Evolutionary conservation across 2,888 invertebrate genomes (phyloP), one percentile per base, ranked within the genome.

Genomic region (Orchesella flavescens): DNA sequence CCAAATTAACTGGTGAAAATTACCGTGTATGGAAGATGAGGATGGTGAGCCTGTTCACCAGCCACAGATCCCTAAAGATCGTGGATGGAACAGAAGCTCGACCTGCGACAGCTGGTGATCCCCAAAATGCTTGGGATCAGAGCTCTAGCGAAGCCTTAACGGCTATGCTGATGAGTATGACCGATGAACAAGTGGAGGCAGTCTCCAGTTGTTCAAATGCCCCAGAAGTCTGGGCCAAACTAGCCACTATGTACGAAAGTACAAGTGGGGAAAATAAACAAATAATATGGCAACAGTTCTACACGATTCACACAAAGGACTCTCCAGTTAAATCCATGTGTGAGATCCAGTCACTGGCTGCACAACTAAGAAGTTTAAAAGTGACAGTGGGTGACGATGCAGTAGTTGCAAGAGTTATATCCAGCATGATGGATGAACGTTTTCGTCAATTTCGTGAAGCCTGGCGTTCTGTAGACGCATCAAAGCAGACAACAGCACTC

Each of bases 11-110:
- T 53, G 76, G 57, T 12, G 68, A 65, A 17, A 86, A 86, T 63
- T 86, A 74, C 53, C 24, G 82, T 24, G 82, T 86, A 7, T 86
- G 84, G 86, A 82, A 72, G 46, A 73, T 82, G 72, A 15, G 84
- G n/a, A n/a, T n/a, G n/a, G n/a, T n/a, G n/a, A n/a, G n/a, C n/a
- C n/a, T n/a, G n/a, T n/a, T n/a, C n/a, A n/a, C n/a, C n/a, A n/a
- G n/a, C n/a, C n/a, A n/a, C n/a, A n/a, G n/a, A n/a, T n/a, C n/a
- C n/a, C n/a, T n/a, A n/a, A n/a, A n/a, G n/a, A n/a, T n/a, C n/a
- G n/a, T n/a, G n/a, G n/a, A n/a, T n/a, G n/a, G n/a, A n/a, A n/a
- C n/a, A n/a, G n/a, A n/a, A n/a, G n/a, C n/a, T n/a, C n/a, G n/a
- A n/a, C n/a, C n/a, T n/a, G n/a, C 43, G 0, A 23, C 23, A 0